These are phyloP conservation scores for Phainopepla nitens DNA, from an alignment of 2,113 vertebrate genomes.

Conservation along the genomic window DNA sequence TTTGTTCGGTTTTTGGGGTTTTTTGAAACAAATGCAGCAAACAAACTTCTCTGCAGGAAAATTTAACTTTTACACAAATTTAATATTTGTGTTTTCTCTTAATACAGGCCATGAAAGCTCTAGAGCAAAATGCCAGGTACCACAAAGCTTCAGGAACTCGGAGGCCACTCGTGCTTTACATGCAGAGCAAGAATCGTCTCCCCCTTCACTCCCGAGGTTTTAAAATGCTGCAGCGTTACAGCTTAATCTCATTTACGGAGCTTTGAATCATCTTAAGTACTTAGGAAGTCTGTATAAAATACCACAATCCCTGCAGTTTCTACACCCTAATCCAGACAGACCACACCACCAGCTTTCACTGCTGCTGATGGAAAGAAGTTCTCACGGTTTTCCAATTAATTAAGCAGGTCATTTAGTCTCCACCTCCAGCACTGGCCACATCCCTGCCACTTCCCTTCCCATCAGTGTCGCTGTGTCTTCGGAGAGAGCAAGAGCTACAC, in stretches of 20 bases:
- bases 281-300: conserved; percentile 49
- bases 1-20: not conserved
- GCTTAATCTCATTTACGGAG: conserved; percentile 58
- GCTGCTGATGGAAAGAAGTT: not conserved
- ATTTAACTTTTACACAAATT: not conserved
- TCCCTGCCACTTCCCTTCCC: not conserved
- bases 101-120: not conserved
- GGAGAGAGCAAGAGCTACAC: not conserved
- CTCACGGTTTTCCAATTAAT: not conserved
- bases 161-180: not conserved
- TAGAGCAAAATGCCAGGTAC: not conserved
- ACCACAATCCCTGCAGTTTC: conserved; percentile 20
- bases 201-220: not conserved
- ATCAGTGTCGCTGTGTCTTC: fast-evolving
- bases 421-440: not conserved
- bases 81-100: not conserved
- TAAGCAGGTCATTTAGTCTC: not conserved
- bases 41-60: not conserved
- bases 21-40: not conserved
- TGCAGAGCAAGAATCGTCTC: conserved; percentile 23
- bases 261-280: conserved; percentile 60
- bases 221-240: conserved; percentile 38
- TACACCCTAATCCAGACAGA: not conserved
- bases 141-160: not conserved
- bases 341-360: not conserved